phyloP scores from a whole-genome alignment of 2,888 invertebrate species.

The Agrotis puta region DNA sequence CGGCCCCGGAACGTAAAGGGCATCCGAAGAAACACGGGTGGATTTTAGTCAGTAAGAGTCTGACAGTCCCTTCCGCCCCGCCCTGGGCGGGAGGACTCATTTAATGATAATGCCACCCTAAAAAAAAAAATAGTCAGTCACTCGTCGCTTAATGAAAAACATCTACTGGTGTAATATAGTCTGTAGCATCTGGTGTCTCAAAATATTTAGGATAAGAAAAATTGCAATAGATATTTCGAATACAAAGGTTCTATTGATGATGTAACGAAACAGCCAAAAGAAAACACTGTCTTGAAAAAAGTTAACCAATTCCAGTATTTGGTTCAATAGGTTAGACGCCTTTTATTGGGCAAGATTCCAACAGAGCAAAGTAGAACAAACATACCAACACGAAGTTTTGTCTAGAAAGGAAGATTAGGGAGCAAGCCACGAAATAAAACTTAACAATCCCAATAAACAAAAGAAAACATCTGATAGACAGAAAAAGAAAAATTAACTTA shows the following conservation, averaged over 20 bases:
- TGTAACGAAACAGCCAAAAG: not conserved
- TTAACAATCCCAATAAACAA: not conserved
- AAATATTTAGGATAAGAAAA: not conserved
- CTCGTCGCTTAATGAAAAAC: no score
- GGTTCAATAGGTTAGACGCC: not conserved
- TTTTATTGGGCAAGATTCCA: conserved; percentile 37
- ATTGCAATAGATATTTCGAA: no score
- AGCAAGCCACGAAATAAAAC: conserved; percentile 28
- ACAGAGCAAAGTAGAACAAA: conserved; percentile 14
- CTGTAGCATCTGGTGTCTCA: no score
- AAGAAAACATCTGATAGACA: not conserved
- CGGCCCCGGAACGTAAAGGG: no score
- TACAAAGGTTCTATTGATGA: not conserved
- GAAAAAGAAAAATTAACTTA: not conserved
- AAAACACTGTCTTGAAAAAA: not conserved
- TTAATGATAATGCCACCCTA: no score
- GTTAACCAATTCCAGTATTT: conserved; percentile 11
- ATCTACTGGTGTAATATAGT: not conserved
- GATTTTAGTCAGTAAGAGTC: no score
- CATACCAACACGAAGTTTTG: conserved; percentile 24
- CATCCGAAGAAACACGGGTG: no score
- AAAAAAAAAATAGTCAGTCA: no score
- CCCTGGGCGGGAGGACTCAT: no score
- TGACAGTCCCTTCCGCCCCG: no score
- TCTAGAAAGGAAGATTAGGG: conserved; percentile 21